Conservation (phyloP, 2,113 vertebrate species). For the Delphinus delphis region DNA sequence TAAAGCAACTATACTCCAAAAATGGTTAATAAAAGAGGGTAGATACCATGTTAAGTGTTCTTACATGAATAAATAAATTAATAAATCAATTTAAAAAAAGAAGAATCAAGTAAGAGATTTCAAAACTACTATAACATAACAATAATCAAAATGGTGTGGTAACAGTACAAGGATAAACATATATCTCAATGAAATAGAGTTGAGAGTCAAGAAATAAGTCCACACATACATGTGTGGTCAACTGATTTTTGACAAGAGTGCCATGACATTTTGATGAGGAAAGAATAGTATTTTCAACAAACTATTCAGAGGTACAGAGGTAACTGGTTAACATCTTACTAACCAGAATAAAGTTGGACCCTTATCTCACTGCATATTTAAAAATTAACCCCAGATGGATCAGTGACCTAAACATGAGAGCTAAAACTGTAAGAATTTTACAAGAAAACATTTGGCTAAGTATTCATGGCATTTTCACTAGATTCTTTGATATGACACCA, state of each 20-base stretch:
- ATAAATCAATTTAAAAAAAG: not conserved
- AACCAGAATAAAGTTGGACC: not conserved
- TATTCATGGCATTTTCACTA: not conserved
- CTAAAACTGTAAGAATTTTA: not conserved
- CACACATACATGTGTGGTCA: not conserved
- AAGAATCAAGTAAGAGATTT: not conserved
- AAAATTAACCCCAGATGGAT: not conserved
- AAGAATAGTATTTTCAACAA: not conserved
- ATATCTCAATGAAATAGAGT: not conserved
- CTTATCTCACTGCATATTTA: not conserved
- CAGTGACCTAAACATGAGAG: not conserved
- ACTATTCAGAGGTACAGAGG: not conserved
- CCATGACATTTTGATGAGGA: not conserved
- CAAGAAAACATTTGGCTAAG: not conserved
- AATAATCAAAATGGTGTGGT: not conserved
- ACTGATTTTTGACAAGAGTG: not conserved
- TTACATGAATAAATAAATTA: too few species aligned
- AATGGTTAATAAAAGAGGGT: too few species aligned
- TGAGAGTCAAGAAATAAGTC: not conserved
- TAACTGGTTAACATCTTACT: not conserved
- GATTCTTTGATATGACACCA: not conserved
- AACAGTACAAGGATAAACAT: not conserved
- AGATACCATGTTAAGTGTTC: too few species aligned
- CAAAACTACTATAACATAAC: not conserved
- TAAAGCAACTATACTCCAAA: too few species aligned